Base-by-base conservation (phyloP, 2,888 invertebrate species). In the Netelia inedita region DNA sequence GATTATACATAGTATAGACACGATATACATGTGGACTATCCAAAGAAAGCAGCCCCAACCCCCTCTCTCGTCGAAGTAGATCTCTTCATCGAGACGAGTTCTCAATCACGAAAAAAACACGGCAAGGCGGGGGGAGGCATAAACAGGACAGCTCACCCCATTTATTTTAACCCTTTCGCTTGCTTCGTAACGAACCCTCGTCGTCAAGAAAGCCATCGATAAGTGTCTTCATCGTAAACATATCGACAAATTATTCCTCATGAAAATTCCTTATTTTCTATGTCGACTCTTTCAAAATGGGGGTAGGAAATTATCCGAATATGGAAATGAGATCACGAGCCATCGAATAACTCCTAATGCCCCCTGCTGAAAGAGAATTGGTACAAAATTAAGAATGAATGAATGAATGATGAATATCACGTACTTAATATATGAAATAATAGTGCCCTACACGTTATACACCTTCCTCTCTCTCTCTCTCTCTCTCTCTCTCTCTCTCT, bases 81-180 rank as follows among this genome's bases (percentile, higher is more conserved):
- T 82, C 61, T 78, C 82, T 82, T 78, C 82, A 78, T 78, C 76
- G 41, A 43, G 46, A 59, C 57, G 53, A 82, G 72, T 78, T 82
- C 66, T 73, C 82, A 68, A 78, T 82, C 72, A 66, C 74, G 28
- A 23, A 78, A 68, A 82, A 72, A 78, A 61, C 73, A 46, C n/a
- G 41, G 10, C 10, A 28, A 6, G 28, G 28, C 3, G 35, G 35
- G 35, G 35, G 72, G 10, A 6, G n/a, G 6, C 14, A 55, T 68
- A 73, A 82, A 73, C 68, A 66, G 61, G 28, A 23, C 6, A 57
- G 2, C 10, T 61, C 53, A 50, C 41, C 19, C 66, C 28, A 28
- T 80, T 74, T 55, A 28, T 23, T 63, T 41, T 21, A 79, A 63
- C 28, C 72, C 63, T 71, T 59, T 8, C 9, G 14, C n/a, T 16